A percentile compares a stretch with the other conserved stretches of the same genome.
Conservation (phyloP, 2,113 vertebrate species). For the Cheilinus undulatus region DNA sequence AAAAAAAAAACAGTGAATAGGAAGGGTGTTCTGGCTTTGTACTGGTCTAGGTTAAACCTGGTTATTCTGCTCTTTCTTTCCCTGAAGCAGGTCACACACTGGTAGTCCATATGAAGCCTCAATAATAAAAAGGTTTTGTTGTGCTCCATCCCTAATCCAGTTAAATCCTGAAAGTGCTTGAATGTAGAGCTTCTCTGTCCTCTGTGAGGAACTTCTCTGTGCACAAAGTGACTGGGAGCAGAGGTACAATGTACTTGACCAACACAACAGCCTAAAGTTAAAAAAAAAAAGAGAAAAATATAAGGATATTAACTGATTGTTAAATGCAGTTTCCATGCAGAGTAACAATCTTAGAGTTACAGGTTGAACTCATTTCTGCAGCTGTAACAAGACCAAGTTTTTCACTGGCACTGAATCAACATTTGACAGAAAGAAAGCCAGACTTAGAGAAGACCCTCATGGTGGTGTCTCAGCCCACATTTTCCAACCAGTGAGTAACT, state of each 20-base stretch:
- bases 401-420: neutral
- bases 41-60: slow-evolving; percentile 77
- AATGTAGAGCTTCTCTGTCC: slow-evolving; percentile 51
- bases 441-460: neutral
- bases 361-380: neutral
- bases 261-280: slow-evolving; percentile 6
- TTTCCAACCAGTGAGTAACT: slow-evolving; percentile 52
- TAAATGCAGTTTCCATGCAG: slow-evolving; percentile 13
- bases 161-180: slow-evolving; percentile 75
- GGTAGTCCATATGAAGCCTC: slow-evolving; percentile 71
- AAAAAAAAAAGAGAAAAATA: neutral
- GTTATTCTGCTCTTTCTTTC: slow-evolving; percentile 62
- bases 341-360: slow-evolving; percentile 16
- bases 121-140: slow-evolving; percentile 80
- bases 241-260: neutral
- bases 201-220: too few relatives aligned
- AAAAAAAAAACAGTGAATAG: slow-evolving; percentile 43
- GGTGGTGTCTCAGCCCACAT: neutral
- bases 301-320: slow-evolving; percentile 5
- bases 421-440: neutral
- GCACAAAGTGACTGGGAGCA: slow-evolving; percentile 11
- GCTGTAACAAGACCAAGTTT: neutral
- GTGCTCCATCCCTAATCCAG: slow-evolving; percentile 80
- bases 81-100: slow-evolving; percentile 53
- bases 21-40: slow-evolving; percentile 81